Evolutionary conservation across 1,140 invertebrate genomes (phyloP).

Genomic region (Drosophila orena): DNA sequence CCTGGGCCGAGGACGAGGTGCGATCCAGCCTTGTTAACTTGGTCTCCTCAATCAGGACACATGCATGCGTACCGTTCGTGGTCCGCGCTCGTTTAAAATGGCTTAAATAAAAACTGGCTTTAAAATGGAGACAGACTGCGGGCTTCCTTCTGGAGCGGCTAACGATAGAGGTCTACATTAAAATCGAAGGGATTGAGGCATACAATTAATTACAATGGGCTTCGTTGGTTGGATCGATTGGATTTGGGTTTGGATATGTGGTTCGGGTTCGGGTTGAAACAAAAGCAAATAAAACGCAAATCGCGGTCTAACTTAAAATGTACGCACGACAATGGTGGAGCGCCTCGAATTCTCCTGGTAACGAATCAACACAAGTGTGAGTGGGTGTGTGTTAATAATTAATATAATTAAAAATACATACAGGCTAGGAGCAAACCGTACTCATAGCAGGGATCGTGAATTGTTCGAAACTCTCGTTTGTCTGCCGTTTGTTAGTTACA

Average conservation of each 20-base stretch:
- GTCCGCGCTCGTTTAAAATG: constrained; percentile 19
- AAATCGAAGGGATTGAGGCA: constrained; percentile 30
- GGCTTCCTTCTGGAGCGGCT: constrained; percentile 42
- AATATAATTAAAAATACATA: constrained; percentile 79
- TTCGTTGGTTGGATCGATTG: not conserved
- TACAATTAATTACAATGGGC: constrained; percentile 52
- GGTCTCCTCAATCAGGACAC: constrained; percentile 9
- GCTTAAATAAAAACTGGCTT: constrained; percentile 27
- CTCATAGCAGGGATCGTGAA: constrained; percentile 10
- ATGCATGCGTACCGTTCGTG: not conserved
- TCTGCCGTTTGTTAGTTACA: constrained; percentile 38
- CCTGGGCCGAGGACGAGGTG: not conserved
- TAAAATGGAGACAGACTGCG: constrained; percentile 15
- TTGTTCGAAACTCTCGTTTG: constrained; percentile 43
- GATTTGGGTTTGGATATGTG: not conserved
- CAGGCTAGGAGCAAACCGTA: constrained; percentile 47
- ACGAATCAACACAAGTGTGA: constrained; percentile 28
- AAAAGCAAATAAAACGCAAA: constrained; percentile 8
- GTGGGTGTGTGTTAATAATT: constrained; percentile 60
- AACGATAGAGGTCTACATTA: constrained; percentile 42
- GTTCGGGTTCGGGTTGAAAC: constrained; percentile 8
- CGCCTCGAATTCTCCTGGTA: constrained; percentile 14
- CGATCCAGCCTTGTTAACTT: constrained; percentile 6
- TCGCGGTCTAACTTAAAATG: constrained; percentile 23
- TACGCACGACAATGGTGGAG: constrained; percentile 24